A percentile compares a stretch with the other conserved stretches of the same genome.
phyloP scores from a whole-genome alignment of 2,113 vertebrate genomes.

The Dascyllus trimaculatus region DNA sequence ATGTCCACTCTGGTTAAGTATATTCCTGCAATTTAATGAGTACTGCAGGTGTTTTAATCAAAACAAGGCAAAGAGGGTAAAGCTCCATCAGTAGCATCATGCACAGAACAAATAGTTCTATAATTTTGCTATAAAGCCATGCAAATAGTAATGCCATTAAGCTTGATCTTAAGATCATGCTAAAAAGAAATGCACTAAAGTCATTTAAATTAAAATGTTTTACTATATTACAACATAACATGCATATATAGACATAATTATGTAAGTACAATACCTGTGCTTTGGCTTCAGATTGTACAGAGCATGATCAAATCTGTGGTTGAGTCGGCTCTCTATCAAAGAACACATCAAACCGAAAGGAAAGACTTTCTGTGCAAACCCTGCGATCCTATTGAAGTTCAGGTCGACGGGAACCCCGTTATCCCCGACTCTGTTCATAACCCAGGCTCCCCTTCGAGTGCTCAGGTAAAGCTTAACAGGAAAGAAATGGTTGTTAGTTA shows the following conservation, averaged over 20 bases:
- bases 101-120: no score
- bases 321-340: constrained; percentile 71
- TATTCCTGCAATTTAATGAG: no score
- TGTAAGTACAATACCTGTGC: constrained; percentile 83
- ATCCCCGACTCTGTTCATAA: constrained; percentile 88
- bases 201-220: no score
- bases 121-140: neutral
- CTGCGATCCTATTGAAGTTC: constrained; percentile 69
- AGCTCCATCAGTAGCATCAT: neutral
- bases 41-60: no score
- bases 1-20: no score
- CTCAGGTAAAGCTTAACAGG: constrained; percentile 91
- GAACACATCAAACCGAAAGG: constrained; percentile 66
- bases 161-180: no score
- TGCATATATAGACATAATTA: no score
- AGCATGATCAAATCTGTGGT: constrained; percentile 85
- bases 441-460: constrained; percentile 91
- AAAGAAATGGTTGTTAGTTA: neutral
- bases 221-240: no score
- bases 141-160: no score
- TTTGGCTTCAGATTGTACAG: constrained; percentile 89
- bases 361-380: constrained; percentile 62
- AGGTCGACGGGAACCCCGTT: constrained; percentile 87
- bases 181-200: no score
- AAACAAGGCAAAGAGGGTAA: no score